Evolutionary conservation across 1,140 invertebrate genomes (phyloP).

Genomic region (Zaprionus lachaisei): DNA sequence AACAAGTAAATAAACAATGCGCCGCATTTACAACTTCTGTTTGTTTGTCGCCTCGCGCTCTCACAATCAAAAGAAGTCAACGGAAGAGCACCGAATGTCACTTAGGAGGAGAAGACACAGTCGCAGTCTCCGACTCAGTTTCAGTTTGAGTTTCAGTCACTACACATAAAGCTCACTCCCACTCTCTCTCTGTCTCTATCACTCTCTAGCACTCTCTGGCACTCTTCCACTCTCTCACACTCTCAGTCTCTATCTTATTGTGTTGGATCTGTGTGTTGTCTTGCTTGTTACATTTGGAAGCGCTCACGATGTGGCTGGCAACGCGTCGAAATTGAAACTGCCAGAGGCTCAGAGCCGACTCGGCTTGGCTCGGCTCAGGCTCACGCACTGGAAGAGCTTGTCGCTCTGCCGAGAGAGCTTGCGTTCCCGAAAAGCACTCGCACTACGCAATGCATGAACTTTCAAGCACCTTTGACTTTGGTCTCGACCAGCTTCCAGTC

Average conservation of each 20-base stretch:
- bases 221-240: conserved; percentile 26
- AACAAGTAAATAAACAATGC: conserved; percentile 23
- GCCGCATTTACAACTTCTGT: conserved; percentile 21
- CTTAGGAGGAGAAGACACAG: conserved; percentile 15
- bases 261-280: conserved; percentile 4
- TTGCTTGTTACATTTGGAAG: conserved; percentile 47
- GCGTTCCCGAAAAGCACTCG: conserved; percentile 32
- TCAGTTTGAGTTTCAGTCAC: conserved; percentile 2
- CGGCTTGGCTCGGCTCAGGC: conserved; percentile 26
- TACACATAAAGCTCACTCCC: conserved; percentile 32
- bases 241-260: conserved; percentile 5
- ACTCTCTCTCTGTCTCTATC: conserved; percentile 15
- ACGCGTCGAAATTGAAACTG: conserved; percentile 69
- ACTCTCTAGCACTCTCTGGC: background rate
- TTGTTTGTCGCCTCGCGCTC: conserved; percentile 44
- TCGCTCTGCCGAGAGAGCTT: conserved; percentile 26
- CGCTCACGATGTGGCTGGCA: conserved; percentile 67
- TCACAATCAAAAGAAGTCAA: conserved; percentile 49
- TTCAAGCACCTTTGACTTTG: conserved; percentile 43
- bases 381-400: conserved; percentile 58
- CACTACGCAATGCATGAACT: conserved; percentile 20
- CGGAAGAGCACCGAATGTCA: conserved; percentile 23
- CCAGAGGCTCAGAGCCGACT: conserved; percentile 20
- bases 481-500: conserved; percentile 13
- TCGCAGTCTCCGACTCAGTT: conserved; percentile 14